Conservation (phyloP, 2,888 invertebrate species). For the Pycnomerus fuliginosus region DNA sequence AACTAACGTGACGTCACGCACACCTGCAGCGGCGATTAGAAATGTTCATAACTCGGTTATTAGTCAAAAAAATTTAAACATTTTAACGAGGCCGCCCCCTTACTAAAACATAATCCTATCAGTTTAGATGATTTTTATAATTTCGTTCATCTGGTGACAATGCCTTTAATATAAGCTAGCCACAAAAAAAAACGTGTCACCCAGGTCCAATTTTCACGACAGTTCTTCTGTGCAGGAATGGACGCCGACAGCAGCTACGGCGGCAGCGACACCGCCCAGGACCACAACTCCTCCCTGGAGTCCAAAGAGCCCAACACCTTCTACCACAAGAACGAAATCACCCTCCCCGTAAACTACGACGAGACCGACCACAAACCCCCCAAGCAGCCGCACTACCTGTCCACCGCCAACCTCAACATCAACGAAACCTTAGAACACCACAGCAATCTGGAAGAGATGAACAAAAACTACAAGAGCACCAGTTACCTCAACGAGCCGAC, state of each 20-base stretch:
- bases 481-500: slow-evolving; percentile 44
- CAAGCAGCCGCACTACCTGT: slow-evolving; percentile 48
- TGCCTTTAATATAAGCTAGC: no score
- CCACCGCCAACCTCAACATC: slow-evolving; percentile 50
- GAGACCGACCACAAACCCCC: slow-evolving; percentile 41
- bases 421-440: slow-evolving; percentile 43
- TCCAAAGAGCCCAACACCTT: slow-evolving; percentile 31
- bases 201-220: no score
- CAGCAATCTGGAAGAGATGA: slow-evolving; percentile 48
- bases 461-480: slow-evolving; percentile 50
- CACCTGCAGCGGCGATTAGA: no score
- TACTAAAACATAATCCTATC: no score
- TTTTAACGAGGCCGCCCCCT: no score
- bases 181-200: no score
- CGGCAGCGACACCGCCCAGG: slow-evolving; percentile 52
- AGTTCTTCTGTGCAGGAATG: slow-evolving; percentile 37
- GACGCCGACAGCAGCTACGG: slow-evolving; percentile 53
- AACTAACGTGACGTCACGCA: no score
- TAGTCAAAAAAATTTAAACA: no score
- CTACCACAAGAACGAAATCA: slow-evolving; percentile 52
- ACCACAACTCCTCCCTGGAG: slow-evolving; percentile 35
- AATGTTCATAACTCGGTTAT: no score
- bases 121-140: no score
- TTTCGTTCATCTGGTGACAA: no score
- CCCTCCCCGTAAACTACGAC: slow-evolving; percentile 49